Evolutionary conservation across 2,113 vertebrate genomes (phyloP).

Genomic region (Ciconia maguari): DNA sequence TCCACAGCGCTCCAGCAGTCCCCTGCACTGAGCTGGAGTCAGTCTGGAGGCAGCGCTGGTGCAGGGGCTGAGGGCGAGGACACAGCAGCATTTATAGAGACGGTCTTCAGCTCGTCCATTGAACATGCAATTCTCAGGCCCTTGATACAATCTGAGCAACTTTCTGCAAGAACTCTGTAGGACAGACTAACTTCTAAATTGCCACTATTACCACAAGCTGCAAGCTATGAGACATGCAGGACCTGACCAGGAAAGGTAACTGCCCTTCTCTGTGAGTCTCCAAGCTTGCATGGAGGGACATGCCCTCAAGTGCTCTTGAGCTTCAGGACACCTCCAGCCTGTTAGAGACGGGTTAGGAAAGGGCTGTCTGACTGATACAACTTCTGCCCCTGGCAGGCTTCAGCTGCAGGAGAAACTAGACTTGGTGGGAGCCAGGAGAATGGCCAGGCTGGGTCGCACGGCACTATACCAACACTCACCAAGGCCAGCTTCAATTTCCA

Average conservation of each 20-base stretch:
- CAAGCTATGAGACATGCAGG: background rate
- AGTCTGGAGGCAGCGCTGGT: background rate
- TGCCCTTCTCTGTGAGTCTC: background rate
- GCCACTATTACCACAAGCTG: no score
- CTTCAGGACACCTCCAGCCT: background rate
- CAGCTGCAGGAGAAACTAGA: background rate
- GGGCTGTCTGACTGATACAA: background rate
- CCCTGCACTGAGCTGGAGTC: background rate
- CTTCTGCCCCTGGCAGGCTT: background rate
- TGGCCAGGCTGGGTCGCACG: background rate
- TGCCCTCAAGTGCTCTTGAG: background rate
- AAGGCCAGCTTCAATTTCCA: background rate
- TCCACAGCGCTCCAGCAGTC: background rate
- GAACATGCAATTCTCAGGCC: background rate
- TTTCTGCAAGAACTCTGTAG: background rate
- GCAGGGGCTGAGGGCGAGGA: background rate
- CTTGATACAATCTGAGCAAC: background rate
- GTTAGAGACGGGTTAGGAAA: background rate
- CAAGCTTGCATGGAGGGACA: background rate
- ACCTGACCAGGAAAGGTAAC: background rate
- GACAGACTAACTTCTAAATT: background rate
- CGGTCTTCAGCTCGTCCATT: fast-evolving
- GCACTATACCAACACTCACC: background rate
- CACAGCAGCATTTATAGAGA: background rate
- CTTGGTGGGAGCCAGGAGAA: background rate